These are phyloP conservation scores for Danionella dracula DNA, from an alignment of 2,797 vertebrate species.

Conservation along the genomic window DNA sequence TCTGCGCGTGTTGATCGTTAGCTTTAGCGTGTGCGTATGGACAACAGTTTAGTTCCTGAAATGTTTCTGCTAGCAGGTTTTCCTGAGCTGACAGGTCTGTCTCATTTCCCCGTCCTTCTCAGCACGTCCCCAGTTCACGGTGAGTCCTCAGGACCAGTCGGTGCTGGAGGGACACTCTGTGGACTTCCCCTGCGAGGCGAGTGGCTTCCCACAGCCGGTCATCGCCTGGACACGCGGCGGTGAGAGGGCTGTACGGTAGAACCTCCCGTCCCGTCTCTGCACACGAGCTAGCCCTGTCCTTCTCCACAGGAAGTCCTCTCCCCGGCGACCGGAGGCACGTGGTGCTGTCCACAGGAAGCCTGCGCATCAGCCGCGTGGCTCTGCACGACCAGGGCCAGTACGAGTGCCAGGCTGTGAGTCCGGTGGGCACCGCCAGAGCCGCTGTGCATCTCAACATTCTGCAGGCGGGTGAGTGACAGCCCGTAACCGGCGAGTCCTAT, in stretches of 20 bases:
- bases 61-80: too few relatives aligned
- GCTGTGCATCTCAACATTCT: conserved; percentile 83
- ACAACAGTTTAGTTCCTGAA: too few relatives aligned
- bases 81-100: neutral
- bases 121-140: conserved; percentile 89
- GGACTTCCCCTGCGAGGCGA: conserved; percentile 90
- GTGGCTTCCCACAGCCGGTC: conserved; percentile 86
- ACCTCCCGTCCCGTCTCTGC: too few relatives aligned
- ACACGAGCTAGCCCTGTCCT: neutral
- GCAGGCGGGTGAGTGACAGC: conserved; percentile 78
- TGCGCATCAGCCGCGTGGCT: conserved; percentile 85
- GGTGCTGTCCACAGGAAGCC: conserved; percentile 80
- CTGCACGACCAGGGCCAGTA: conserved; percentile 94
- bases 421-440: conserved; percentile 79
- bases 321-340: conserved; percentile 87
- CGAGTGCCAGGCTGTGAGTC: conserved; percentile 93
- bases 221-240: conserved; percentile 95
- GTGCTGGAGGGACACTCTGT: conserved; percentile 89
- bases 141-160: conserved; percentile 85
- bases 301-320: conserved; percentile 75
- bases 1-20: too few relatives aligned
- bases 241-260: conserved; percentile 45
- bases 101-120: neutral
- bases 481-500: too few relatives aligned
- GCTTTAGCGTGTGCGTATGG: too few relatives aligned